Evolutionary conservation across 2,888 invertebrate genomes (phyloP).

Genomic region (Amorpha juglandis): DNA sequence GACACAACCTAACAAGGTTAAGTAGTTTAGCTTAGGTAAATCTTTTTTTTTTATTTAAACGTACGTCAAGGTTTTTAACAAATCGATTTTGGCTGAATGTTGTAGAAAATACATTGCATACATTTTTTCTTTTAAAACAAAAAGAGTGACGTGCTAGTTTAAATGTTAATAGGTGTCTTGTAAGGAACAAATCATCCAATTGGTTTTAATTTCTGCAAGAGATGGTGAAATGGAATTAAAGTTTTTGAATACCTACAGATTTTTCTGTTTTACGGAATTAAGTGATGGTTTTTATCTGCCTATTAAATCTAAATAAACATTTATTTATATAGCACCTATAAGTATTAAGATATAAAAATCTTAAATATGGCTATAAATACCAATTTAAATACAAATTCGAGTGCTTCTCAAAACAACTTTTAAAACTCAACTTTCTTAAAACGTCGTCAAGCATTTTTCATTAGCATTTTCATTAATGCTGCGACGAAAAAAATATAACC

Average conservation of each 20-base stretch:
- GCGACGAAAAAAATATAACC: constrained; percentile 60
- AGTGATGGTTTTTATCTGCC: too few species aligned
- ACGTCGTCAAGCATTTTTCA: constrained; percentile 52
- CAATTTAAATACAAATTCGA: not conserved
- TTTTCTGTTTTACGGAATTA: too few species aligned
- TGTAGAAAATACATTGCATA: not conserved
- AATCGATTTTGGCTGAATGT: not conserved
- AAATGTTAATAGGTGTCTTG: too few species aligned
- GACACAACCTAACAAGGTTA: too few species aligned
- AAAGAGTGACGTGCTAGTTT: not conserved
- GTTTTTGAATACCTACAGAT: too few species aligned
- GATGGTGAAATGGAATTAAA: too few species aligned
- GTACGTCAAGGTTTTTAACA: not conserved
- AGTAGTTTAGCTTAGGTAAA: not conserved
- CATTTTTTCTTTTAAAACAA: not conserved
- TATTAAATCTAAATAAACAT: too few species aligned
- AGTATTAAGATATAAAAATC: not conserved
- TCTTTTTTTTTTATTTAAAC: not conserved
- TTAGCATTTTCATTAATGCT: constrained; percentile 72
- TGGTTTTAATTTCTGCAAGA: too few species aligned
- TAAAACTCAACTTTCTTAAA: constrained; percentile 7
- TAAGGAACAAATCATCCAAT: too few species aligned
- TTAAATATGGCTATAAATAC: not conserved
- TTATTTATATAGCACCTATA: too few species aligned
- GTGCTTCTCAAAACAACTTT: not conserved